A percentile compares a stretch with the other conserved stretches of the same genome.
Conservation (phyloP, 2,113 vertebrate genomes). For the Petaurus breviceps region DNA sequence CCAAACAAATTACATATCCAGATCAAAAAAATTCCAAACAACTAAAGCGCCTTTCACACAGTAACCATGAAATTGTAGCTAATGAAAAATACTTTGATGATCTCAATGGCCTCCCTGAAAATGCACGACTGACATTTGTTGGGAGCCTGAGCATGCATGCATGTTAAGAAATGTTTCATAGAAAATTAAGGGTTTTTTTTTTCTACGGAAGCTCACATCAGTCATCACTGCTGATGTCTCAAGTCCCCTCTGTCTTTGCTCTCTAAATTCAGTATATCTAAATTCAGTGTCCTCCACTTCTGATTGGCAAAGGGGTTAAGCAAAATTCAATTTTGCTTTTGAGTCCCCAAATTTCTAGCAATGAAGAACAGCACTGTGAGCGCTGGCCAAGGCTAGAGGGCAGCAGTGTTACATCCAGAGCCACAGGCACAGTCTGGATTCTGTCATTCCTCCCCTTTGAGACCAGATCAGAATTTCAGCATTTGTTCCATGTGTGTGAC, state of each 20-base stretch:
- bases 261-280: background rate
- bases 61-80: accelerated
- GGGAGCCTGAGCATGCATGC: background rate
- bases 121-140: background rate
- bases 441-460: background rate
- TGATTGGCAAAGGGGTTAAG: background rate
- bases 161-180: background rate
- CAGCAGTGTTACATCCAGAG: background rate
- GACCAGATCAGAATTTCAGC: background rate
- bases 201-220: background rate
- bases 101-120: background rate
- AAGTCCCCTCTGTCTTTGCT: background rate
- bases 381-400: constrained; percentile 34
- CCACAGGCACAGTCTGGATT: background rate
- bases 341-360: accelerated
- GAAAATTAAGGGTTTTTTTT: background rate
- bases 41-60: background rate
- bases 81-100: background rate
- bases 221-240: background rate
- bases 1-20: background rate
- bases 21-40: background rate
- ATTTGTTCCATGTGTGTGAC: background rate
- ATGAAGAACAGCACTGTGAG: background rate
- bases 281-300: too few relatives aligned
- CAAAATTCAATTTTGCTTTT: background rate